Conservation (phyloP, 2,113 vertebrate genomes). For the Cryptoleucopteryx plumbea region DNA sequence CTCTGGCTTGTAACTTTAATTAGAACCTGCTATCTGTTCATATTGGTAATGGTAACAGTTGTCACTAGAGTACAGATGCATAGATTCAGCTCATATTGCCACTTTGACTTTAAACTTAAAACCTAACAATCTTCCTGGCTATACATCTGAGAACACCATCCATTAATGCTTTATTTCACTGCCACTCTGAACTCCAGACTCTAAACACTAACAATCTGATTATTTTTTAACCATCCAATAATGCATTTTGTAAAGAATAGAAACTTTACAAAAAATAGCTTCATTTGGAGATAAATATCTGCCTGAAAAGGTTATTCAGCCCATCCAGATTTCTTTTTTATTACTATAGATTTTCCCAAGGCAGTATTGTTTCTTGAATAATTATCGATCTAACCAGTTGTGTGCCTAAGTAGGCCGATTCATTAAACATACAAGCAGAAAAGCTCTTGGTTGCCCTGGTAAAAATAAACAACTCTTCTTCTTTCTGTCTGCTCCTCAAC, state of each 20-base stretch:
- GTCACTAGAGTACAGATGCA: constrained; percentile 54
- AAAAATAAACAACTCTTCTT: constrained; percentile 47
- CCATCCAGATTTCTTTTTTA: constrained; percentile 51
- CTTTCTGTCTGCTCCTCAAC: not conserved
- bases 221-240: constrained; percentile 31
- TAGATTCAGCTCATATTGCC: constrained; percentile 22
- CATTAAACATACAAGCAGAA: constrained; percentile 41
- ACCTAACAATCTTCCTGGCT: constrained; percentile 7
- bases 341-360: constrained; percentile 48
- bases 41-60: constrained; percentile 59
- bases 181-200: not conserved
- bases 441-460: not conserved
- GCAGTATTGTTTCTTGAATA: constrained; percentile 66
- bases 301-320: constrained; percentile 54
- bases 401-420: constrained; percentile 47
- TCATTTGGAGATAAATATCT: constrained; percentile 56
- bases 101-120: constrained; percentile 53
- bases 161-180: constrained; percentile 28
- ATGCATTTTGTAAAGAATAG: constrained; percentile 14
- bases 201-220: not conserved
- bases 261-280: not conserved
- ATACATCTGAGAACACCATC: not conserved
- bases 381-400: constrained; percentile 59
- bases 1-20: constrained; percentile 78
- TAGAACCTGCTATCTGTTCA: constrained; percentile 71